phyloP scores from a whole-genome alignment of 1,140 invertebrate species.

The Pristionchus pacificus region DNA sequence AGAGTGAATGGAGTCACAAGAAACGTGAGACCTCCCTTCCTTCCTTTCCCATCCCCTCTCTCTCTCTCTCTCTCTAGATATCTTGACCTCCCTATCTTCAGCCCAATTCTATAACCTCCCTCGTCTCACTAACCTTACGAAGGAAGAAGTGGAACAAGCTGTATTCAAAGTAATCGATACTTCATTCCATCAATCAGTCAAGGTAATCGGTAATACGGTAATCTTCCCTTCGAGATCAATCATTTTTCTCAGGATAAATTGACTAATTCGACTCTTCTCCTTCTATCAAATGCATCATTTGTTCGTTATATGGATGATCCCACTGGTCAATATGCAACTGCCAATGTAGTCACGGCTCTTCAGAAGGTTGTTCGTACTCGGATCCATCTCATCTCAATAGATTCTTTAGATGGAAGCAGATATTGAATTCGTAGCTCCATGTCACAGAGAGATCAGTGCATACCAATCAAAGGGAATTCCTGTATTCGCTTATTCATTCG shows the following conservation, averaged over 20 bases:
- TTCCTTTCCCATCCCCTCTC: slow-evolving; percentile 6
- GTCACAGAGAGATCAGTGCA: slow-evolving; percentile 48
- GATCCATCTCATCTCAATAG: slow-evolving; percentile 9
- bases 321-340: slow-evolving; percentile 35
- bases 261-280: slow-evolving; percentile 45
- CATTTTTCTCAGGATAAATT: slow-evolving; percentile 38
- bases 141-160: slow-evolving; percentile 29
- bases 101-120: slow-evolving; percentile 52
- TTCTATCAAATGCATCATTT: slow-evolving; percentile 52
- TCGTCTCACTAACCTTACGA: slow-evolving; percentile 43
- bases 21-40: slow-evolving; percentile 40
- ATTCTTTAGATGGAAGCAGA: slow-evolving; percentile 51
- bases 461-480: slow-evolving; percentile 41
- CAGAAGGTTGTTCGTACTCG: slow-evolving; percentile 42
- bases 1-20: slow-evolving; percentile 55
- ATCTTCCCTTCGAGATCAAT: slow-evolving; percentile 5
- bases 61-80: too few species aligned
- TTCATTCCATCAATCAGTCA: slow-evolving; percentile 22
- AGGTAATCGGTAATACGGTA: background rate
- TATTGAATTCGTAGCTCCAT: slow-evolving; percentile 55
- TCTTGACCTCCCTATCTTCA: too few species aligned
- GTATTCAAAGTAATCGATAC: slow-evolving; percentile 27
- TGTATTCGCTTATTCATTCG: slow-evolving; percentile 54
- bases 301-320: slow-evolving; percentile 38
- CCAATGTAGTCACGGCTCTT: slow-evolving; percentile 44